phyloP scores from a whole-genome alignment of 2,797 vertebrate species.

The Malurus splendens region DNA sequence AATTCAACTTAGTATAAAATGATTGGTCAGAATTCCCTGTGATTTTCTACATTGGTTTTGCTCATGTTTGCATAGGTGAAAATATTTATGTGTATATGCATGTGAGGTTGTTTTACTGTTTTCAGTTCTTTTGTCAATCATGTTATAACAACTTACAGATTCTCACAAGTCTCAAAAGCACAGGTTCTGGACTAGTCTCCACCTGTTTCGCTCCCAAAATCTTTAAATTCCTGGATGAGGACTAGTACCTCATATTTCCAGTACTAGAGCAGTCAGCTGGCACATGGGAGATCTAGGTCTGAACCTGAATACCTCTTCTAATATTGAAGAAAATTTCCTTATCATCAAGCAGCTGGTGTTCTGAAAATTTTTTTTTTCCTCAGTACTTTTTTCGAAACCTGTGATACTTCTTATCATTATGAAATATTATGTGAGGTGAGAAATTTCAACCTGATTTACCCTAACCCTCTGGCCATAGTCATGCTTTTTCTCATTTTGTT shows the following conservation, averaged over 20 bases:
- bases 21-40: background rate
- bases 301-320: background rate
- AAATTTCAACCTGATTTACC: background rate
- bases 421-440: background rate
- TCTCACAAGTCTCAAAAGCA: background rate
- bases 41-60: background rate
- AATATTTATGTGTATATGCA: background rate
- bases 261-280: background rate
- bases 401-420: background rate
- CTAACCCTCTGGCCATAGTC: background rate
- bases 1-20: background rate
- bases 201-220: background rate
- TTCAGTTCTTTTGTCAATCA: background rate
- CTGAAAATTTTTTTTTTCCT: background rate
- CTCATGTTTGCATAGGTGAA: background rate
- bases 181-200: background rate
- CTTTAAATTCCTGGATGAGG: background rate
- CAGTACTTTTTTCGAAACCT: background rate
- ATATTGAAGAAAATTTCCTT: background rate
- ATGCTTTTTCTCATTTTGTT: background rate
- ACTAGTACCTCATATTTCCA: background rate
- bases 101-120: background rate
- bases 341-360: background rate
- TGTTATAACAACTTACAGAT: background rate
- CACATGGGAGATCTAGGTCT: background rate